Evolutionary conservation across 2,888 invertebrate species (phyloP).

Genomic region (Microchrysa polita): DNA sequence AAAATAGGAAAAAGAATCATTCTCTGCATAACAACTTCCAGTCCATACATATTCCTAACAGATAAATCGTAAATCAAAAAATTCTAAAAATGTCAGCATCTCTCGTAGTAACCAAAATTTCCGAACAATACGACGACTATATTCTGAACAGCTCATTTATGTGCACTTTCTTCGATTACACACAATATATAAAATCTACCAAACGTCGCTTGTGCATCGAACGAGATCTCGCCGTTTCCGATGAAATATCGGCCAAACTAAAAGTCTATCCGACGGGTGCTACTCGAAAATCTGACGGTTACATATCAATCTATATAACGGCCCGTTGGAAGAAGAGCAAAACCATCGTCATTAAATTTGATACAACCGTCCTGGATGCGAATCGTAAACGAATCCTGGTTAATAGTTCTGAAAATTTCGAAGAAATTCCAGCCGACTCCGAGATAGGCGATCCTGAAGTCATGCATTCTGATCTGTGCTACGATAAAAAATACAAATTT

Average conservation of each 20-base stretch:
- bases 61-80: no score
- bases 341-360: slow-evolving; percentile 22
- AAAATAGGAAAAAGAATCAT: no score
- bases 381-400: neutral
- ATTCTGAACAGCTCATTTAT: slow-evolving; percentile 16
- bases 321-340: slow-evolving; percentile 32
- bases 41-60: no score
- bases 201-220: neutral
- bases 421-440: neutral
- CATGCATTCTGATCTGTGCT: slow-evolving; percentile 12
- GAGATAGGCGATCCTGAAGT: slow-evolving; percentile 28
- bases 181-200: neutral
- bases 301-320: slow-evolving; percentile 8
- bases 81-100: slow-evolving; percentile 16
- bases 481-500: slow-evolving; percentile 8
- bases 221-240: neutral
- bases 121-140: slow-evolving; percentile 18
- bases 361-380: slow-evolving; percentile 15
- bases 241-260: neutral
- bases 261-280: slow-evolving; percentile 17
- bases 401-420: slow-evolving; percentile 19
- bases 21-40: no score
- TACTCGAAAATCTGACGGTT: neutral
- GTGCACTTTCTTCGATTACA: slow-evolving; percentile 7
- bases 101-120: slow-evolving; percentile 1